These are phyloP conservation scores for Liparis tanakae DNA, from an alignment of 2,797 vertebrate species.

Conservation along the genomic window DNA sequence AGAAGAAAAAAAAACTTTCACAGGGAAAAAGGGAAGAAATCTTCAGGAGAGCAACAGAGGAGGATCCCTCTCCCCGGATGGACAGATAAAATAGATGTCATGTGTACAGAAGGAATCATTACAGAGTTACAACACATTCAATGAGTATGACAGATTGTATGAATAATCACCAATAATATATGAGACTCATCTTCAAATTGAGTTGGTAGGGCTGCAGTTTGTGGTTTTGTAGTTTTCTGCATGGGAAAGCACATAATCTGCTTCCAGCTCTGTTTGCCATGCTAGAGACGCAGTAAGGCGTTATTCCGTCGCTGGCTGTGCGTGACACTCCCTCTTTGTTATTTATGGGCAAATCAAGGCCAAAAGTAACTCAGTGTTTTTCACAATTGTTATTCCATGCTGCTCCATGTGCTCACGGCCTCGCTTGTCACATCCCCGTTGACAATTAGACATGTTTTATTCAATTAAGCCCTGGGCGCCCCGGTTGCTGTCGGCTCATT, in stretches of 20 bases:
- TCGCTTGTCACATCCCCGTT: constrained; percentile 56
- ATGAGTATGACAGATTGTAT: no score
- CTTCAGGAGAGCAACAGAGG: no score
- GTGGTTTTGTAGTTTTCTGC: not conserved
- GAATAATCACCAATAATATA: not conserved
- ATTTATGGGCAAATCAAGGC: constrained; percentile 65
- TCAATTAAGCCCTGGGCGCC: constrained; percentile 71
- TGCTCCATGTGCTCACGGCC: constrained; percentile 28
- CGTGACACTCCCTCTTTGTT: constrained; percentile 34
- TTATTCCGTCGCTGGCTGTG: constrained; percentile 22
- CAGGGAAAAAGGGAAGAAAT: no score
- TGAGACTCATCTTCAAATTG: not conserved
- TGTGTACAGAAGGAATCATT: no score
- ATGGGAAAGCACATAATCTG: constrained; percentile 8
- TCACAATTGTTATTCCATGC: constrained; percentile 55
- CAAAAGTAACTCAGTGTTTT: constrained; percentile 48
- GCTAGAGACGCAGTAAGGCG: constrained; percentile 8
- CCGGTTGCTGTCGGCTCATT: constrained; percentile 52
- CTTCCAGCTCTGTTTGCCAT: constrained; percentile 17
- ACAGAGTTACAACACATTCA: no score
- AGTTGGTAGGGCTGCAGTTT: not conserved
- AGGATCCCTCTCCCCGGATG: no score
- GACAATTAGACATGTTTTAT: constrained; percentile 83
- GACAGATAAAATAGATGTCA: no score
- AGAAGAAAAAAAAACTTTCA: no score